These are phyloP conservation scores for Boleophthalmus pectinirostris DNA, from an alignment of 2,113 vertebrate genomes.

Conservation along the genomic window DNA sequence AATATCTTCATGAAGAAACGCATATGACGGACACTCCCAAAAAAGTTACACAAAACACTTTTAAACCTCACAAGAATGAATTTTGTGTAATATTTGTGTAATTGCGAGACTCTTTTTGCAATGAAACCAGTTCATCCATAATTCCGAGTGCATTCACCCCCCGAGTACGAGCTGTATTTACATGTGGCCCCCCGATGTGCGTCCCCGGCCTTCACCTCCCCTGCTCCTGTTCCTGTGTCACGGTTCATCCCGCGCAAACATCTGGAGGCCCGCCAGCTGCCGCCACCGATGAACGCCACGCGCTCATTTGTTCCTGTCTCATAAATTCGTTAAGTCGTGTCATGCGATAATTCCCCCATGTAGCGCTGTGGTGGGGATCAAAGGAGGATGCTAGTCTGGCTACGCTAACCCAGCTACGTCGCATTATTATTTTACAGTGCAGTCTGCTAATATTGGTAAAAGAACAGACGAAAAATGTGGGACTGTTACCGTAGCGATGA, in stretches of 20 bases:
- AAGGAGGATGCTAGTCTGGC: not conserved
- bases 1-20: too few species aligned
- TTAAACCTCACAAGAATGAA: too few species aligned
- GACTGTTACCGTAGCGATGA: too few species aligned
- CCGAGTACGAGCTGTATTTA: too few species aligned
- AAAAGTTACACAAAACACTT: too few species aligned
- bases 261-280: conserved; percentile 2
- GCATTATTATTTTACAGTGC: not conserved
- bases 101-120: too few species aligned
- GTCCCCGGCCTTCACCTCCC: not conserved
- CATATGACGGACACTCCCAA: too few species aligned
- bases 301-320: conserved; percentile 7
- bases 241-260: not conserved
- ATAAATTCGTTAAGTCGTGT: conserved; percentile 6
- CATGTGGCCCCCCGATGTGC: not conserved
- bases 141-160: too few species aligned
- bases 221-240: too few species aligned
- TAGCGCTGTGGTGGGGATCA: not conserved
- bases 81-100: too few species aligned
- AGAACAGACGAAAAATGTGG: too few species aligned
- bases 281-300: not conserved
- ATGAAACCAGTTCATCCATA: too few species aligned
- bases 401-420: not conserved
- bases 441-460: not conserved
- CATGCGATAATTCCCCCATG: conserved; percentile 5